Base-by-base conservation (phyloP, 2,797 vertebrate genomes). In the Iguana delicatissima region DNA sequence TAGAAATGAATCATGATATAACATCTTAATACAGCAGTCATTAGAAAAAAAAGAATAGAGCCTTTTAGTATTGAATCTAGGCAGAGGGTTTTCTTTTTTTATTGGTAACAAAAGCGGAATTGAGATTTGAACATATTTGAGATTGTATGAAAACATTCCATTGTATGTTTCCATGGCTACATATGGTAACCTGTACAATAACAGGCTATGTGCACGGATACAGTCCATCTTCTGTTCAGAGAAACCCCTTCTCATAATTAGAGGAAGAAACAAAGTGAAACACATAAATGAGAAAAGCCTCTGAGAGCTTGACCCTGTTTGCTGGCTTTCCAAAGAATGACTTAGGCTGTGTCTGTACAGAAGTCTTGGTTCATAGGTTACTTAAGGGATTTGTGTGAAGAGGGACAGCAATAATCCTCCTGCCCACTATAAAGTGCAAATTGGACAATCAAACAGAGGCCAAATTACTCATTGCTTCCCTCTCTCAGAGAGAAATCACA, bases 141-240 rank as follows among this genome's bases (percentile, higher is more conserved):
- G 67, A 87, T 73, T 89, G 87, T 73, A 89, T 50, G 57, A 84
- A 93, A 77, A 52, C 69, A 74, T 91, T 92, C 86, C n/a, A 84
- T 35, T 91, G 76, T 88, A 74, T 92, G 46, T 83, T 91, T 59
- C 89, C 13, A 0, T 86, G 81, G 62, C 26, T 18, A 67, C 0
- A 0, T 85, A 81, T 2, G 35, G 22, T 72, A 57, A 85, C 13
- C 0, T 16, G 50, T 89, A 82, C 86, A 87, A n/a, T 80, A n/a
- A 88, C 18, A 87, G 35, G 50, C 91, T 88, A 46, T 89, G 86
- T 90, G 77, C 73, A 81, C 59, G 74, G 62, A 32, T 13, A 55
- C 22, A 26, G 59, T 55, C 85, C 80, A 9, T 29, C 55, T 16
- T 55, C 38, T 52, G 76, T 84, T 64, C 81, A 64, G 72, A 91